Evolutionary conservation across 2,113 vertebrate genomes (phyloP).

Genomic region (Neogale vison): DNA sequence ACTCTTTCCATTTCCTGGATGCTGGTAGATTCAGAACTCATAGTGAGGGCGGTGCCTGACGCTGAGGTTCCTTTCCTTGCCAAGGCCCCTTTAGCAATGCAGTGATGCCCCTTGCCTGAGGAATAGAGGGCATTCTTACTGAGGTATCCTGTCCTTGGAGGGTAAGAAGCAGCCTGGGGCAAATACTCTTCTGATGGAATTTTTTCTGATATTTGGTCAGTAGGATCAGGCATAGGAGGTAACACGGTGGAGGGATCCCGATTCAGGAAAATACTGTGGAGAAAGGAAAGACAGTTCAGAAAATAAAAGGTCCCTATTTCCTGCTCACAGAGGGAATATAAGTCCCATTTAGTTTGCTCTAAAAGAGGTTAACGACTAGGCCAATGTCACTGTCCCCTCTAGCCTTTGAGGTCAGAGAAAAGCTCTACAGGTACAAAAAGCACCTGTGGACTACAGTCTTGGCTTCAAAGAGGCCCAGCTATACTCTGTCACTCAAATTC

Average conservation of each 20-base stretch:
- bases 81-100: neutral
- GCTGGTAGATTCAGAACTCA: neutral
- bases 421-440: neutral
- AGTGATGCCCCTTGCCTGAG: slow-evolving; percentile 64
- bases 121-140: slow-evolving; percentile 80
- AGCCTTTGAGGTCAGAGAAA: neutral
- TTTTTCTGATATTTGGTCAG: slow-evolving; percentile 80
- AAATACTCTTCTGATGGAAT: slow-evolving; percentile 85
- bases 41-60: neutral
- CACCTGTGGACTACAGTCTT: neutral
- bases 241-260: slow-evolving; percentile 83
- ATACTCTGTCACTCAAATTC: neutral
- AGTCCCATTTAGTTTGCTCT: neutral
- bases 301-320: neutral
- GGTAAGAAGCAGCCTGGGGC: slow-evolving; percentile 63
- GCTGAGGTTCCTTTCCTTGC: neutral
- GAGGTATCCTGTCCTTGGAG: slow-evolving; percentile 26
- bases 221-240: slow-evolving; percentile 65
- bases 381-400: neutral
- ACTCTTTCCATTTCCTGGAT: slow-evolving; percentile 65
- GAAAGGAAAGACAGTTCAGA: slow-evolving; percentile 60
- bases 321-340: neutral
- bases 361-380: neutral
- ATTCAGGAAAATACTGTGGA: slow-evolving; percentile 87
- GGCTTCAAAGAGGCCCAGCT: neutral